phyloP scores from a whole-genome alignment of 2,797 vertebrate species.

The Macropodus opercularis region DNA sequence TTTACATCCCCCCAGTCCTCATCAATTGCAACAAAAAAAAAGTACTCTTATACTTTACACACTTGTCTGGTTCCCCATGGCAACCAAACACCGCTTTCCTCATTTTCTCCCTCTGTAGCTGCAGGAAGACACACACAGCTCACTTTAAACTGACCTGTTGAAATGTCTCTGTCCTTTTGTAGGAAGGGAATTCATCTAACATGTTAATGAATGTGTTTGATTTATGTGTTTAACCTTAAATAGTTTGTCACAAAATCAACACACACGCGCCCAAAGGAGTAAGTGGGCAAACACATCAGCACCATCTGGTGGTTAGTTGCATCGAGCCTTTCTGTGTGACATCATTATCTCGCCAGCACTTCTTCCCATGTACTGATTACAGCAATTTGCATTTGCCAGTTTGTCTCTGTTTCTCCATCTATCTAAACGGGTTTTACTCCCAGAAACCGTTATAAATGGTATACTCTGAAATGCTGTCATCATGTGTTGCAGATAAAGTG shows the following conservation, averaged over 20 bases:
- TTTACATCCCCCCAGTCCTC: conserved; percentile 4
- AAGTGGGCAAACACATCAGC: conserved; percentile 62
- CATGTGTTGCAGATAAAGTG: conserved; percentile 34
- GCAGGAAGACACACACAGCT: neutral
- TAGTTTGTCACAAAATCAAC: conserved; percentile 9
- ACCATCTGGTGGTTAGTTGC: conserved; percentile 72
- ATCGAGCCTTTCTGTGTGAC: conserved; percentile 27
- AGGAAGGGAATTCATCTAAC: neutral
- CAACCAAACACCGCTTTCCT: conserved; percentile 16
- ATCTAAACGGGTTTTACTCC: neutral
- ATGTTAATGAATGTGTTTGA: conserved; percentile 1
- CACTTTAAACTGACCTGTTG: neutral
- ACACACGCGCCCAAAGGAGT: conserved; percentile 3
- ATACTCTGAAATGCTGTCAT: conserved; percentile 8
- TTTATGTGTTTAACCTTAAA: conserved; percentile 27
- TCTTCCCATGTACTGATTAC: neutral
- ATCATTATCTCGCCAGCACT: neutral
- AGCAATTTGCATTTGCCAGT: neutral
- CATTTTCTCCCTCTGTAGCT: neutral
- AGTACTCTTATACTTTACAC: conserved; percentile 3
- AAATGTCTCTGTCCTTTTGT: neutral
- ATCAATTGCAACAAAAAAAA: conserved; percentile 16
- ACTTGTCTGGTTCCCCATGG: conserved; percentile 41
- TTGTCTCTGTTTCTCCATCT: neutral
- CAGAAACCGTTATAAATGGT: conserved; percentile 17